Conservation (phyloP, 2,113 vertebrate genomes). For the Forbesichthys agassizii region DNA sequence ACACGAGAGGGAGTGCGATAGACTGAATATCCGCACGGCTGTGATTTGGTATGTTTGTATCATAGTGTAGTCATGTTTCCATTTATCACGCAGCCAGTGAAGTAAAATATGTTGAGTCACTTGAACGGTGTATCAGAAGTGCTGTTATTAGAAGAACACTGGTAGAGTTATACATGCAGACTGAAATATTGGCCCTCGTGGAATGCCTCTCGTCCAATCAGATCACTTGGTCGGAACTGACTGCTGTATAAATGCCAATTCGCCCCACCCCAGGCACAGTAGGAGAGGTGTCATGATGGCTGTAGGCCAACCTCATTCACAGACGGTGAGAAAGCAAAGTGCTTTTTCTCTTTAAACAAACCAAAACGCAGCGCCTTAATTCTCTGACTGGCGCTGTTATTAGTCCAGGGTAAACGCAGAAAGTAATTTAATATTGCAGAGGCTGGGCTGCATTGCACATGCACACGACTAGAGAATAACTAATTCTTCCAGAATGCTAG, state of each 20-base stretch:
- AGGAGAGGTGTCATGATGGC: constrained; percentile 33
- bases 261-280: constrained; percentile 16
- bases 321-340: constrained; percentile 19
- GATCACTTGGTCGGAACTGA: too few species aligned
- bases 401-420: constrained; percentile 50
- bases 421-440: constrained; percentile 51
- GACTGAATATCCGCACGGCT: too few species aligned
- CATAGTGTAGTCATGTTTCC: too few species aligned
- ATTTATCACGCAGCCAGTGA: too few species aligned
- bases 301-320: constrained; percentile 25
- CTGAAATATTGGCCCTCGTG: too few species aligned
- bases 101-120: too few species aligned
- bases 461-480: constrained; percentile 66
- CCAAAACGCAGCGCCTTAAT: constrained; percentile 37
- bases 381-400: constrained; percentile 45
- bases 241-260: constrained; percentile 28
- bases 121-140: too few species aligned
- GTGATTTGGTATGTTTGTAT: too few species aligned
- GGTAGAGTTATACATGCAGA: too few species aligned
- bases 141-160: too few species aligned
- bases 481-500: constrained; percentile 66
- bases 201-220: too few species aligned
- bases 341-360: constrained; percentile 38
- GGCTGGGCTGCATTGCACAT: constrained; percentile 53
- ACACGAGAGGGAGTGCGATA: too few species aligned